Conservation (phyloP, 2,113 vertebrate genomes). For the Gymnocephalus cernua region DNA sequence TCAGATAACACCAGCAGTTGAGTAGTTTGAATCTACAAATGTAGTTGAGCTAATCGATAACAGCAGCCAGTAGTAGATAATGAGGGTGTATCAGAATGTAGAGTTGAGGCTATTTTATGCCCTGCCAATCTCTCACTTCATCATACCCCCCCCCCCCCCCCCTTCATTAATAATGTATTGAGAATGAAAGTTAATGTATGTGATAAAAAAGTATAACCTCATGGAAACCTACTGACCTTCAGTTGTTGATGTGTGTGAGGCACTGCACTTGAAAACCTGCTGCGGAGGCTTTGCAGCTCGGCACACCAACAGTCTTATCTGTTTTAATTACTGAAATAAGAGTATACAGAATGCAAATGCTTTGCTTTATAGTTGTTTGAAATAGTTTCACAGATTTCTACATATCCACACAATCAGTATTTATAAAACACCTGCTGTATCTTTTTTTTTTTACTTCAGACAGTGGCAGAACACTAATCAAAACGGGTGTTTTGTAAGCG, state of each 20-base stretch:
- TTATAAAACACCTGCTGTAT: conserved; percentile 20
- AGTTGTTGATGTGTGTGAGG: conserved; percentile 42
- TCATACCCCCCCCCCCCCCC: conserved; percentile 7
- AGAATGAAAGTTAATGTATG: conserved; percentile 72
- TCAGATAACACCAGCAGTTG: conserved; percentile 11
- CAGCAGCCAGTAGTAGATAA: conserved; percentile 33
- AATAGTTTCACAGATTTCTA: conserved; percentile 29
- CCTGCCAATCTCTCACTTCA: conserved; percentile 56
- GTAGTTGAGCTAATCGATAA: conserved; percentile 54
- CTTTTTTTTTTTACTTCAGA: conserved; percentile 3
- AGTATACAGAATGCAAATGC: not conserved
- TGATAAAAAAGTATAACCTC: conserved; percentile 74
- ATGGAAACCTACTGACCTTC: conserved; percentile 66
- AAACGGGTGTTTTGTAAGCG: conserved; percentile 24
- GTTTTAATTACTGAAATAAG: conserved; percentile 4
- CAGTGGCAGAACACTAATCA: conserved; percentile 26
- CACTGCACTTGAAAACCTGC: conserved; percentile 14
- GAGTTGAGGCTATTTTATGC: conserved; percentile 58
- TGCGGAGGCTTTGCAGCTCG: conserved; percentile 26
- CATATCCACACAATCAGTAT: not conserved
- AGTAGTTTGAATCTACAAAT: conserved; percentile 60
- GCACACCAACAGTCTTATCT: not conserved
- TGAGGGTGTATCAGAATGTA: conserved; percentile 45
- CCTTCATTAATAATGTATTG: conserved; percentile 70
- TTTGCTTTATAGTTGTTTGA: conserved; percentile 12